These are phyloP conservation scores for Geotrupes spiniger DNA, from an alignment of 2,888 invertebrate species.

Conservation along the genomic window DNA sequence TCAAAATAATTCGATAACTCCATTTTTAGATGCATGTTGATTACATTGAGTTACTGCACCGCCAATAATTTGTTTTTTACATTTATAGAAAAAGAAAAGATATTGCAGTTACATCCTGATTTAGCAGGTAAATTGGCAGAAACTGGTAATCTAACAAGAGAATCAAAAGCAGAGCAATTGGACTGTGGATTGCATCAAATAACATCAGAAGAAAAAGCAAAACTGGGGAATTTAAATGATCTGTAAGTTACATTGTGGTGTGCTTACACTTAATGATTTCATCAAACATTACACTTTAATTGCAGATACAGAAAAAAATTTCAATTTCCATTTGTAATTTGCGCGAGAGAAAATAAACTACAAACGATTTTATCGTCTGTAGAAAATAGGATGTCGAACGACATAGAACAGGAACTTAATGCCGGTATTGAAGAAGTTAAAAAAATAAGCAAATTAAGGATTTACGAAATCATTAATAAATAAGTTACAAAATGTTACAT, in stretches of 20 bases:
- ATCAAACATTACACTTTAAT: too few relatives aligned
- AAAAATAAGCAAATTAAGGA: slow-evolving; percentile 63
- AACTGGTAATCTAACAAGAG: slow-evolving; percentile 55
- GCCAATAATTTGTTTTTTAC: slow-evolving; percentile 5
- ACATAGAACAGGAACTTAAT: slow-evolving; percentile 54
- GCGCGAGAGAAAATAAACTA: slow-evolving; percentile 62
- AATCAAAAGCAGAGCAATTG: slow-evolving; percentile 59
- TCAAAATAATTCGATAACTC: too few relatives aligned
- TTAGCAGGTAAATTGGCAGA: slow-evolving; percentile 59
- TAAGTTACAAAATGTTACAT: too few relatives aligned
- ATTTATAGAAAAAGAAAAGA: slow-evolving; percentile 54
- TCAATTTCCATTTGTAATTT: slow-evolving; percentile 68
- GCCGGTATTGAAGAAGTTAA: slow-evolving; percentile 65
- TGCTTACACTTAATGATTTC: not conserved
- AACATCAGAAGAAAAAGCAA: slow-evolving; percentile 53
- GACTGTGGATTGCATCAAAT: slow-evolving; percentile 57
- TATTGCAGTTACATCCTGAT: slow-evolving; percentile 64
- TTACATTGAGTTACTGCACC: too few relatives aligned
- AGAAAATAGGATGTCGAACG: slow-evolving; percentile 55
- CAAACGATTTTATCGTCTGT: slow-evolving; percentile 59
- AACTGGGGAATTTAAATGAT: slow-evolving; percentile 52
- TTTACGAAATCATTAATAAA: slow-evolving; percentile 38
- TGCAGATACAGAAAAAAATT: slow-evolving; percentile 64
- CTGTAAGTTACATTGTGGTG: slow-evolving; percentile 22
- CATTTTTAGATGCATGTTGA: too few relatives aligned